Evolutionary conservation across 30 jellyfish, hydroid and myxozoan genomes (phyloP).

Genomic region (Rhopilema esculentum): DNA sequence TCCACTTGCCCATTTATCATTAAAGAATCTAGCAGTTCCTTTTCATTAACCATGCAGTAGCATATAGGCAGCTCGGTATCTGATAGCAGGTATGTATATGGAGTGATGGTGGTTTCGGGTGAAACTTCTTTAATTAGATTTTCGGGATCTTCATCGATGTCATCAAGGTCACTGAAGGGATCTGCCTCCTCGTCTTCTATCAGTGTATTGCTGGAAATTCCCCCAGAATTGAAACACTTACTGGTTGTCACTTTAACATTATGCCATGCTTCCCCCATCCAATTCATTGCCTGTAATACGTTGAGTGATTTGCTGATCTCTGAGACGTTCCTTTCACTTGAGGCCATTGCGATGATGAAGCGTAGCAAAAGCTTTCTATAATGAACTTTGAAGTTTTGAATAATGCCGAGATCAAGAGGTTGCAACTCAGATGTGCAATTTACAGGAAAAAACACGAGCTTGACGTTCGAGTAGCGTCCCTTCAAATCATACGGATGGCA

Average conservation of each 20-base stretch:
- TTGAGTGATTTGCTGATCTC: constrained; percentile 22
- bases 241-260: constrained; percentile 19
- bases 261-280: constrained; percentile 28
- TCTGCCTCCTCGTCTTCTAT: constrained; percentile 23
- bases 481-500: neutral
- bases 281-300: constrained; percentile 24
- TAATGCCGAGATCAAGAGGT: neutral
- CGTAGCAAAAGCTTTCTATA: neutral
- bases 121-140: constrained; percentile 10
- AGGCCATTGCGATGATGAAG: neutral
- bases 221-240: constrained; percentile 29
- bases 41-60: constrained; percentile 16
- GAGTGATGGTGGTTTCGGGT: constrained; percentile 16
- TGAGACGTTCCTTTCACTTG: constrained; percentile 15
- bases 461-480: neutral
- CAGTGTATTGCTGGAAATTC: constrained; percentile 26
- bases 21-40: constrained; percentile 16
- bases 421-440: constrained; percentile 4
- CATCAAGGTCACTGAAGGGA: constrained; percentile 20
- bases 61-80: constrained; percentile 23
- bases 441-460: neutral
- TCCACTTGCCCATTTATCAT: constrained; percentile 6
- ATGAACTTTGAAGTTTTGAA: constrained; percentile 1
- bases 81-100: constrained; percentile 22
- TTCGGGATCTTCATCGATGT: constrained; percentile 19